phyloP scores from a whole-genome alignment of 1,140 invertebrate species.

The Lamellibrachia luymesi region DNA sequence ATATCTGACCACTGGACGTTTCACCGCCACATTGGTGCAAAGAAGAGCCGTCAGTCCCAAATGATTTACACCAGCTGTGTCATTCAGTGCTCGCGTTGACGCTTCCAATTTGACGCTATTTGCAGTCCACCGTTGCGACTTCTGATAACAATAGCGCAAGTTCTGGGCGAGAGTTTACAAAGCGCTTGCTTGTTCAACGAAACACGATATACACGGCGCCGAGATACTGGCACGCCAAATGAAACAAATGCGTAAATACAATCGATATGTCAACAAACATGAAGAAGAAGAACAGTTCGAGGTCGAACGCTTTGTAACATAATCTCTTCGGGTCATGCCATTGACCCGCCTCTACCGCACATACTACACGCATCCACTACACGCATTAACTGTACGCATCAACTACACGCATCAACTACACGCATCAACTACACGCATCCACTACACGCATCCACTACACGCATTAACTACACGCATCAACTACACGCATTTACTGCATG shows the following conservation, averaged over 20 bases:
- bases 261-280: background rate
- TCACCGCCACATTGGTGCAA: background rate
- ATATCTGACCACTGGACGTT: background rate
- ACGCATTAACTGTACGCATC: background rate
- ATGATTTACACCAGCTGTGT: background rate
- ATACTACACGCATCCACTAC: background rate
- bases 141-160: background rate
- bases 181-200: background rate
- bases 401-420: background rate
- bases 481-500: background rate
- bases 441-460: background rate
- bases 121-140: background rate
- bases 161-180: background rate
- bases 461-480: background rate
- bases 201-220: background rate
- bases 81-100: constrained; percentile 6
- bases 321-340: background rate
- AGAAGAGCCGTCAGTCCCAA: background rate
- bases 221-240: background rate
- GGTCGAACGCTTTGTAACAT: background rate
- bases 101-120: background rate
- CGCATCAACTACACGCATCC: background rate
- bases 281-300: background rate
- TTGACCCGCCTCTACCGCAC: background rate
- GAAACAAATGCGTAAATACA: background rate